Percentiles rank a stretch among this genome's conserved stretches.
phyloP scores from a whole-genome alignment of 1,140 invertebrate genomes.

The Diploscapter pachys region DNA sequence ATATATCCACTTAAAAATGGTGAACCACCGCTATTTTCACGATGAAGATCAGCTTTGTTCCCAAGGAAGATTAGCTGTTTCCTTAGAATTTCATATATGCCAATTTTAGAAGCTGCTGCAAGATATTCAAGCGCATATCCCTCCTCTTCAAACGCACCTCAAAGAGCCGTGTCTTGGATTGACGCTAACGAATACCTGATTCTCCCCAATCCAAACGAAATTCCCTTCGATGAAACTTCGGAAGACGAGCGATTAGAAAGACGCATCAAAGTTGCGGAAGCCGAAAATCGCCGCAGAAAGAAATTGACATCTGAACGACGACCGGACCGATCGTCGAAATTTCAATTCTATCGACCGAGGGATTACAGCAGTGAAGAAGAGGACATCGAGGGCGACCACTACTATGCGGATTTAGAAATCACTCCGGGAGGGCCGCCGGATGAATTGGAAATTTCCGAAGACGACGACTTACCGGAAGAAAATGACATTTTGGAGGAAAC shows the following conservation, averaged over 20 bases:
- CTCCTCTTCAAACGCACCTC: too few species aligned
- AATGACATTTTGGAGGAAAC: too few species aligned
- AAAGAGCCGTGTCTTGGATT: constrained; percentile 21
- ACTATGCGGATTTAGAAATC: too few species aligned
- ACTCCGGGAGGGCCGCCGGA: too few species aligned
- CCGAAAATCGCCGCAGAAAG: not conserved
- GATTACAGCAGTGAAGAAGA: too few species aligned
- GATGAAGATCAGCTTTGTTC: not conserved
- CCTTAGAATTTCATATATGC: not conserved
- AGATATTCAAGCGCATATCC: not conserved
- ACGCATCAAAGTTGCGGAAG: constrained; percentile 14
- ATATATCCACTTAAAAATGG: not conserved
- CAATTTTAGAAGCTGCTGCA: constrained; percentile 7
- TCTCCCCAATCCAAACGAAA: constrained; percentile 20
- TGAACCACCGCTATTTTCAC: not conserved
- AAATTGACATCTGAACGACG: too few species aligned
- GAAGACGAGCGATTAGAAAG: constrained; percentile 11
- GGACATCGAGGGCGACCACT: not conserved
- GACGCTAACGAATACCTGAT: constrained; percentile 23
- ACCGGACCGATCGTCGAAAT: not conserved
- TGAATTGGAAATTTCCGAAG: too few species aligned
- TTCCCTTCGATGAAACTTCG: constrained; percentile 6
- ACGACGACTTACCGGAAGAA: too few species aligned
- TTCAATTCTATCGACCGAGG: not conserved
- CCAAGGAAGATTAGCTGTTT: not conserved